Evolutionary conservation across 2,888 invertebrate genomes (phyloP).

Genomic region (Lithosia quadra): DNA sequence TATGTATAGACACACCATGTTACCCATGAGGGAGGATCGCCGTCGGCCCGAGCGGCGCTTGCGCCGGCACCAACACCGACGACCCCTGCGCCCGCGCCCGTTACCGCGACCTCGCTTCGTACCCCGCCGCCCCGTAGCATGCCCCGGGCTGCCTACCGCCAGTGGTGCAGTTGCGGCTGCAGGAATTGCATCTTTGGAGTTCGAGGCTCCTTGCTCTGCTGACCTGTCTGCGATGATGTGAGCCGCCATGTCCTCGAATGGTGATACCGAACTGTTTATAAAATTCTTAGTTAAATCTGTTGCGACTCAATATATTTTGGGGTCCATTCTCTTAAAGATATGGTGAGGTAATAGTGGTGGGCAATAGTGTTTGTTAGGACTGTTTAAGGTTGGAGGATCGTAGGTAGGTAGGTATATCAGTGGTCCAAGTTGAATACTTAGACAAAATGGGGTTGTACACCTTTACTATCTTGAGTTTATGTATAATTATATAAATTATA

Average conservation of each 20-base stretch:
- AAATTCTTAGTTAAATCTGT: background rate
- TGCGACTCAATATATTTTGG: too few species aligned
- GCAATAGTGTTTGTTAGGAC: too few species aligned
- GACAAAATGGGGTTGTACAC: too few species aligned
- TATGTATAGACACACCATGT: constrained; percentile 83
- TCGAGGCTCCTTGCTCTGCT: constrained; percentile 64
- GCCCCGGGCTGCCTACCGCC: constrained; percentile 56
- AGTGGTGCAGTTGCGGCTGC: constrained; percentile 37
- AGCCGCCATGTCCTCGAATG: constrained; percentile 73
- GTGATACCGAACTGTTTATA: constrained; percentile 71
- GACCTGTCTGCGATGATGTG: constrained; percentile 82
- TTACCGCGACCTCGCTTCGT: constrained; percentile 74
- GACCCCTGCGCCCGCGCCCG: constrained; percentile 72
- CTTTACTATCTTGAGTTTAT: too few species aligned
- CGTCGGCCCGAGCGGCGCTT: constrained; percentile 80
- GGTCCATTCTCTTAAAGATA: too few species aligned
- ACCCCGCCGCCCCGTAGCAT: constrained; percentile 54
- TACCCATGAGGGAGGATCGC: constrained; percentile 82
- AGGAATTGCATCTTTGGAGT: constrained; percentile 50
- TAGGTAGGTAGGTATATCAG: too few species aligned
- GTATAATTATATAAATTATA: too few species aligned
- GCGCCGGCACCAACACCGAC: constrained; percentile 81
- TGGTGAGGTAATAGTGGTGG: too few species aligned
- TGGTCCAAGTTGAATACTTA: too few species aligned
- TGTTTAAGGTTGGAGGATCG: too few species aligned